Conservation (phyloP, 2,797 vertebrate species). For the Antrozous pallidus region DNA sequence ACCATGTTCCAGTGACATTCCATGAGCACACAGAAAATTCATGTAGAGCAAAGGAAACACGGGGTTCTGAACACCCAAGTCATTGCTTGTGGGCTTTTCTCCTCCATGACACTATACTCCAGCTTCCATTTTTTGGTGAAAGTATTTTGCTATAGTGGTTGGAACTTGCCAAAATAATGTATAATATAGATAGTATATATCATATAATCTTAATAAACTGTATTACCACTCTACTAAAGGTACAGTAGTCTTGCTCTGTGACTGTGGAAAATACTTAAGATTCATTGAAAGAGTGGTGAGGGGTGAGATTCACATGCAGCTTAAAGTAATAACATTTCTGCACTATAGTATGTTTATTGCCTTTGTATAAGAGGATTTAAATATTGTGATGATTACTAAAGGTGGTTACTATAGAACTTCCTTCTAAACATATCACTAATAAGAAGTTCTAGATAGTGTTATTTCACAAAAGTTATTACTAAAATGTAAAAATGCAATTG, state of each 20-base stretch:
- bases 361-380: conserved; percentile 72
- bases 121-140: conserved; percentile 47
- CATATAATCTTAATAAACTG: neutral
- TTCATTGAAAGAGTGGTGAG: conserved; percentile 57
- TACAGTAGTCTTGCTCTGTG: conserved; percentile 51
- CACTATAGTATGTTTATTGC: conserved; percentile 67
- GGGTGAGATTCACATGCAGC: conserved; percentile 39
- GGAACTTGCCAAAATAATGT: neutral
- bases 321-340: conserved; percentile 69
- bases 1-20: neutral
- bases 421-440: conserved; percentile 68
- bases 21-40: neutral
- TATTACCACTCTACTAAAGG: conserved; percentile 28
- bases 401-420: conserved; percentile 57
- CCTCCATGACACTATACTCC: neutral
- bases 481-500: conserved; percentile 58
- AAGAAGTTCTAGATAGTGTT: conserved; percentile 67
- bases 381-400: conserved; percentile 68
- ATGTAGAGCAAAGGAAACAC: neutral
- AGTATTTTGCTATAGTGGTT: conserved; percentile 53
- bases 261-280: conserved; percentile 57
- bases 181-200: neutral
- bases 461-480: conserved; percentile 69
- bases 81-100: neutral
- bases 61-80: neutral